A percentile compares a stretch with the other conserved stretches of the same genome.
These are phyloP conservation scores for Sardina pilchardus DNA, from an alignment of 2,113 vertebrate species.

Conservation along the genomic window DNA sequence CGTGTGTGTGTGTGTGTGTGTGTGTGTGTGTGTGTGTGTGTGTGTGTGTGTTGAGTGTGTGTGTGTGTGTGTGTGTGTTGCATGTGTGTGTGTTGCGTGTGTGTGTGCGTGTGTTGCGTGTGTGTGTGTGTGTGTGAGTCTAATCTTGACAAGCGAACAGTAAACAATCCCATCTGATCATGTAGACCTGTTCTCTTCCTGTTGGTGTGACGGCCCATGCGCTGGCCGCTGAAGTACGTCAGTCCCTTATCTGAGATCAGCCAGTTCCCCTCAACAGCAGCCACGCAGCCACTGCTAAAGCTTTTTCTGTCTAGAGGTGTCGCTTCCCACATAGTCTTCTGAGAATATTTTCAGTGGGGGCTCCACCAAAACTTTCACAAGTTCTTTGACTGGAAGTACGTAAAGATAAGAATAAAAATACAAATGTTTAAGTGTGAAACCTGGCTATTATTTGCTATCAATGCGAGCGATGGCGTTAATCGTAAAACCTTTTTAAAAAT, in stretches of 20 bases:
- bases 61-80: too few species aligned
- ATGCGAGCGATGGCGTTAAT: too few species aligned
- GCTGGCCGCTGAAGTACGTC: too few species aligned
- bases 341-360: not conserved
- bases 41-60: not conserved
- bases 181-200: not conserved
- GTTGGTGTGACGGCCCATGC: not conserved
- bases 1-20: not conserved
- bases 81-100: not conserved
- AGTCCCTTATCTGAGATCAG: not conserved
- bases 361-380: too few species aligned
- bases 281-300: not conserved
- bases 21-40: not conserved
- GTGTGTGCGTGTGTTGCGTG: not conserved
- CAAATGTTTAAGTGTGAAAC: too few species aligned
- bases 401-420: too few species aligned
- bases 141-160: not conserved
- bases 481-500: too few species aligned
- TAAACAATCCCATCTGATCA: too few species aligned
- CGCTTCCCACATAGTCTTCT: not conserved
- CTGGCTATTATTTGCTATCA: too few species aligned
- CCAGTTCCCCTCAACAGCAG: not conserved
- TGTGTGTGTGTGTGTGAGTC: too few species aligned
- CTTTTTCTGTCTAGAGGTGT: not conserved
- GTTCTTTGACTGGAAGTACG: too few species aligned